These are phyloP conservation scores for Oxyruncus cristatus DNA, from an alignment of 2,113 vertebrate species.

Conservation along the genomic window DNA sequence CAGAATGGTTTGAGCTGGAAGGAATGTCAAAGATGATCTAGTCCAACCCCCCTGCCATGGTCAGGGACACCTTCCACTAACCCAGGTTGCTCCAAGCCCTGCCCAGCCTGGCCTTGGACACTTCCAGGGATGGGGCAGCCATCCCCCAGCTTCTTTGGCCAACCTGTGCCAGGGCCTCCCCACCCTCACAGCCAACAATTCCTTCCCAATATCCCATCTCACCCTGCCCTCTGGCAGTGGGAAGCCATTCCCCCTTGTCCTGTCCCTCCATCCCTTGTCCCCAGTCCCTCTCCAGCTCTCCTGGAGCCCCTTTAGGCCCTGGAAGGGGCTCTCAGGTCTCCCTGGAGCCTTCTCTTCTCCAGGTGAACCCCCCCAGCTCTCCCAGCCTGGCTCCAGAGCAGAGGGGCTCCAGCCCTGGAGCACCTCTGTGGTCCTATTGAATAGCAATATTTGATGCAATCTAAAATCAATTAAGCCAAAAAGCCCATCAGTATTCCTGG, in stretches of 20 bases:
- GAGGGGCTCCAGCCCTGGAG: not conserved
- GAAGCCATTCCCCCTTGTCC: not conserved
- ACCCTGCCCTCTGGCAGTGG: not conserved
- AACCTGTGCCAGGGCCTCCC: not conserved
- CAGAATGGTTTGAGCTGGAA: not conserved
- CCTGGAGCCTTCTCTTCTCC: not conserved
- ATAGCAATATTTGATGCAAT: not conserved
- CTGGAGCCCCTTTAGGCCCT: not conserved
- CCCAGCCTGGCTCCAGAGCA: not conserved
- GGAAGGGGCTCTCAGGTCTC: not conserved
- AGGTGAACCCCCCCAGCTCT: not conserved
- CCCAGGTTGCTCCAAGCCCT: rapidly evolving
- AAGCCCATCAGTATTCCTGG: not conserved
- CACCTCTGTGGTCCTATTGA: not conserved
- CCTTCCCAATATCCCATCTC: not conserved
- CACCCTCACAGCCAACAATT: not conserved
- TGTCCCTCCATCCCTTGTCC: not conserved
- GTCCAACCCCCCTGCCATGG: not conserved
- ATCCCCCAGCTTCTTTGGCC: not conserved
- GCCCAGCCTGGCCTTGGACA: not conserved
- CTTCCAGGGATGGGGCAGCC: not conserved
- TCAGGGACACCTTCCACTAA: not conserved
- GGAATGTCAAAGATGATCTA: not conserved
- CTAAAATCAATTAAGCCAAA: not conserved
- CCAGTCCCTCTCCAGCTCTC: not conserved